Base-by-base conservation (phyloP, 1,140 invertebrate genomes). In the Drosophila pandora region DNA sequence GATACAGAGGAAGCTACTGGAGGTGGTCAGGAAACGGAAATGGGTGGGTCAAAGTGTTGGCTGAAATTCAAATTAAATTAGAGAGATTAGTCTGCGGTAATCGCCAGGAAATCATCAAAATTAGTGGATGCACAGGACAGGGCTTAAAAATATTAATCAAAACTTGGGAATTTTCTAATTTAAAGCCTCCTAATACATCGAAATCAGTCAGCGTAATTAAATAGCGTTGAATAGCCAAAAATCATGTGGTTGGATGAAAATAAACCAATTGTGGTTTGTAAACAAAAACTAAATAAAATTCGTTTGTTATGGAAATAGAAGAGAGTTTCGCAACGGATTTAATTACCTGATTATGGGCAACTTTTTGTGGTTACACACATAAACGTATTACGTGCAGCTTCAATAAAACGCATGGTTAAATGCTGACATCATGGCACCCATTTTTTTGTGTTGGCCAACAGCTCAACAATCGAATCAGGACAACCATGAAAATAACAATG, bases 401-500 rank as follows among this genome's bases (percentile, higher is more conserved):
- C 41, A 12, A 23, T 47, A 47, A 53, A 53, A 34, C 34, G 9
- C 21, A 21, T 4, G 7, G 21, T 47, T 25, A 23, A 34, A 23
- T 37, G 4, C 30, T 47, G 61, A 68, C 49, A 67, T 69, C 32
- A 69, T 48, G 21, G 39, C 50, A 68, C 63, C 59, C 48, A 10
- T 34, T 63, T 22, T 39, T 68, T 55, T 39, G 17, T 45, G 32
- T 28, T 28, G 25, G 25, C 5, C 37, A 21, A 9, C 6, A 30
- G 62, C 37, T 67, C 39, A 67, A 23, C 1, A 3, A 13, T 45
- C 17, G 37, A 49, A 34, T 34, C n/a, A n/a, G 17, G 17, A 34
- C 17, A 21, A 64, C 43, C 41, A 50, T 73, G 54, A 73, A 73
- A 72, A 55, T 32, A 43, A 43, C 37, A 73, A 63, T 63, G 70